Evolutionary conservation across 2,113 vertebrate species (phyloP).

Genomic region (Brachyhypopomus occidentalis): DNA sequence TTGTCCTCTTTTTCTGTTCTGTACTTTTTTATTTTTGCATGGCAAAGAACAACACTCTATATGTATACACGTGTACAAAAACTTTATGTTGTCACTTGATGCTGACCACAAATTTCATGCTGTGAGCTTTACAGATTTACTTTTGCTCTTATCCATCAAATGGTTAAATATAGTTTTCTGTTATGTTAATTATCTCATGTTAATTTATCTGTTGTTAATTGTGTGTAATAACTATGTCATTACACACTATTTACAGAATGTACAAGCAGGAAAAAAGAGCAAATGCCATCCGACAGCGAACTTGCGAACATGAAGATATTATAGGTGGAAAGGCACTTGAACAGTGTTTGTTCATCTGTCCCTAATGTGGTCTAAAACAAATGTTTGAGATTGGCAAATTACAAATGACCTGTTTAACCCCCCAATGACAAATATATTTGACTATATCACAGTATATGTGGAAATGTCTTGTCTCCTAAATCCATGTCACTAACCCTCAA

Average conservation of each 20-base stretch:
- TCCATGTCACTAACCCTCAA: constrained; percentile 7
- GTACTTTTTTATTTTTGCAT: no score
- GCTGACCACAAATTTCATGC: constrained; percentile 17
- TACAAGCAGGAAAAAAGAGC: background rate
- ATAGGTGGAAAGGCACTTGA: background rate
- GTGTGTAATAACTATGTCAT: background rate
- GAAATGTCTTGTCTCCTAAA: constrained; percentile 22
- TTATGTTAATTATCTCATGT: no score
- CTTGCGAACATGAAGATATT: background rate
- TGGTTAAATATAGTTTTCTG: no score
- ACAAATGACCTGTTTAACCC: no score
- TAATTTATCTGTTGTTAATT: no score
- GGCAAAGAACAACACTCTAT: no score
- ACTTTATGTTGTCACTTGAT: background rate
- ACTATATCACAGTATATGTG: background rate
- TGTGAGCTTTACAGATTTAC: no score
- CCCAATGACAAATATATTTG: no score
- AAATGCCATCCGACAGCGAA: background rate
- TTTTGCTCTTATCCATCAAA: no score
- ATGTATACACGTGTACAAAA: no score
- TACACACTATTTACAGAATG: background rate
- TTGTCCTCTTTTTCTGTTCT: background rate
- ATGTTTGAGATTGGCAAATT: background rate
- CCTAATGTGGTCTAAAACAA: background rate
- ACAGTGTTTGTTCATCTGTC: background rate